Evolutionary conservation across 2,888 invertebrate genomes (phyloP), one percentile per base, ranked within the genome.

Genomic region (Bedellia somnulentella): DNA sequence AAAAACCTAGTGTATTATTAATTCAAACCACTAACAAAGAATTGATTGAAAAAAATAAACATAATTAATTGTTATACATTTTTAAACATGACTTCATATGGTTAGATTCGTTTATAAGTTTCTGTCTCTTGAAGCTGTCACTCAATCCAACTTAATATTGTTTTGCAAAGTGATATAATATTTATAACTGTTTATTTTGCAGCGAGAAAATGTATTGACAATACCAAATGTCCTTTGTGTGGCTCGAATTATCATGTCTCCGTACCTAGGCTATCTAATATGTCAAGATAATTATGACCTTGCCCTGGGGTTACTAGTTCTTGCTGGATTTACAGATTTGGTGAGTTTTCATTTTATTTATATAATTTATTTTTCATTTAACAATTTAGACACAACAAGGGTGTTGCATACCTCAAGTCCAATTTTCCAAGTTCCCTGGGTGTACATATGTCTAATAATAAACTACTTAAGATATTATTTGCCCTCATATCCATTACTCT

Each of bases 261-360:
- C 98, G 1, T 86, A 89, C 49, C 77, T 98, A 37, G 93, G 93
- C 14, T 90, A 92, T 62, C 80, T 94, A 25, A 92, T 99, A 41
- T 57, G 96, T 10, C 83, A 89, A 44, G 85, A 87, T 15, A 79
- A 89, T 40, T 97, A 88, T 60, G 71, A 82, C 47, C 66, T 86
- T 39, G 96, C 97, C 1, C 77, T 95, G 39, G 86, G 85, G 29
- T 58, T 98, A 31, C 80, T 98, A 47, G 80, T 85, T 15, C 71
- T 90, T 46, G 97, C 97, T 39, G 96, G 95, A 37, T 53, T 95
- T 2, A 91, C 94, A 25, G 98, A 98, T 76, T 60, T 95, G 79
- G 93, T 94, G 78, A 73, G 76, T 47, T 18, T 18, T 18, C 9
- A 5, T 16, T 22, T 29, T 13, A 24, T 24, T 24, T 14, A 16